Percentiles rank a stretch among this genome's conserved stretches.
These are phyloP conservation scores for Mustela nigripes DNA, from an alignment of 2,113 vertebrate species.

Conservation along the genomic window DNA sequence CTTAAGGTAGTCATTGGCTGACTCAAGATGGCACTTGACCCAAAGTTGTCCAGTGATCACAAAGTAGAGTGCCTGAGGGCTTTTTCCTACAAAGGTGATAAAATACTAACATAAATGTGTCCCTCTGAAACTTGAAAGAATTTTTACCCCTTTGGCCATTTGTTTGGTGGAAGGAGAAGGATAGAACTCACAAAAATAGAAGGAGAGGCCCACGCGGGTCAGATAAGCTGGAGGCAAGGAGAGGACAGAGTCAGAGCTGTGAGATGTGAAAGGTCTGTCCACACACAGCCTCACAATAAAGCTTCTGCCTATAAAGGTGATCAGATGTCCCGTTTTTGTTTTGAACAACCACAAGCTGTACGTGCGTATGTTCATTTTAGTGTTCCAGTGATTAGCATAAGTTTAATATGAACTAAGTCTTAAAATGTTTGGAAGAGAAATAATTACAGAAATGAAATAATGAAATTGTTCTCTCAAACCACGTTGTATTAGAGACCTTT, in stretches of 20 bases:
- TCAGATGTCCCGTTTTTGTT: not conserved
- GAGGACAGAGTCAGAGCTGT: not conserved
- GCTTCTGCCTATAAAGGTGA: not conserved
- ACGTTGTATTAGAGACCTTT: not conserved
- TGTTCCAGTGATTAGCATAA: not conserved
- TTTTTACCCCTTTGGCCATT: not conserved
- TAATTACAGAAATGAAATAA: not conserved
- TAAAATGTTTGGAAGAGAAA: slow-evolving; percentile 24
- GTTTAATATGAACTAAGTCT: not conserved
- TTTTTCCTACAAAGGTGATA: not conserved
- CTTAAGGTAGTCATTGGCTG: not conserved
- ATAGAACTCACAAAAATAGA: not conserved
- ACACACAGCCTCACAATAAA: not conserved
- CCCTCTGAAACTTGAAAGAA: not conserved
- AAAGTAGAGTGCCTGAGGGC: not conserved
- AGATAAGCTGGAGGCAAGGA: not conserved
- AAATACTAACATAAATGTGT: not conserved
- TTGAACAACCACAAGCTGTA: not conserved
- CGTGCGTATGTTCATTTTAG: not conserved
- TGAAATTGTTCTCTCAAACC: slow-evolving; percentile 11
- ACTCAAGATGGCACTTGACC: not conserved
- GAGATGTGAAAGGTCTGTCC: not conserved
- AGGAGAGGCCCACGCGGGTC: not conserved
- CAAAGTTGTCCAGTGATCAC: not conserved
- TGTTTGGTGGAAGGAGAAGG: not conserved